Evolutionary conservation across 2,113 vertebrate genomes (phyloP).

Genomic region (Protomyctophum bolini): DNA sequence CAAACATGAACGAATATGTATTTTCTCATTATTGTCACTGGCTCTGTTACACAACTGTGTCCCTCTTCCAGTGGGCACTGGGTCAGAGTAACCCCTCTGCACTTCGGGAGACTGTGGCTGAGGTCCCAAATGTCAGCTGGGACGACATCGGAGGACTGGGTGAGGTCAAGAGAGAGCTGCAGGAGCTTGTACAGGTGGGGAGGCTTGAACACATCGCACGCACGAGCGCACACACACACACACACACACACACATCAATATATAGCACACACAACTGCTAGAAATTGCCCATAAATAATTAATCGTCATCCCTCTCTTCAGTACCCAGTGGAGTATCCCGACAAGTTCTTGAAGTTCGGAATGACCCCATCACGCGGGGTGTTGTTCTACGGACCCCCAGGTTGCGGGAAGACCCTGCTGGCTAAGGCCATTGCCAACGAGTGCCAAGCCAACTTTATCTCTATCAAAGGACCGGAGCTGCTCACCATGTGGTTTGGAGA

Average conservation of each 20-base stretch:
- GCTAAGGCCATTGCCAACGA: conserved; percentile 99
- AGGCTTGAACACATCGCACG: background rate
- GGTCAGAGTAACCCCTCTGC: conserved; percentile 99
- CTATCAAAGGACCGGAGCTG: conserved; percentile 96
- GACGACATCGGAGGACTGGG: conserved; percentile 98
- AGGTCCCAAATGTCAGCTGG: conserved; percentile 98
- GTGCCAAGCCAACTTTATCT: conserved; percentile 99
- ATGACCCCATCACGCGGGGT: conserved; percentile 99
- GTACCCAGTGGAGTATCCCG: conserved; percentile 99
- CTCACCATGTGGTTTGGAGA: conserved; percentile 99
- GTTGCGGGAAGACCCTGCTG: conserved; percentile 97
- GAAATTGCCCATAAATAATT: background rate
- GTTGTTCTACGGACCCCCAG: conserved; percentile 97
- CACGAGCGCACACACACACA: background rate
- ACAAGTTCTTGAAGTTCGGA: conserved; percentile 99
- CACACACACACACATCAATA: too few species aligned
- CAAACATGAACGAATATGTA: too few species aligned
- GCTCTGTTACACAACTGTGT: too few species aligned
- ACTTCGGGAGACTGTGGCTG: conserved; percentile 94
- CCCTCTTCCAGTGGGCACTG: conserved; percentile 88
- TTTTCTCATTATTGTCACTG: too few species aligned
- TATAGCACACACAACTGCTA: background rate
- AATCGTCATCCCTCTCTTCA: conserved; percentile 39
- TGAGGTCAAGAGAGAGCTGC: conserved; percentile 97
- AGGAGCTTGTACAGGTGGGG: conserved; percentile 95